Percentiles rank a stretch among this genome's conserved stretches.
These are phyloP conservation scores for Neuroterus valhalla DNA, from an alignment of 1,140 invertebrate species.

Conservation along the genomic window DNA sequence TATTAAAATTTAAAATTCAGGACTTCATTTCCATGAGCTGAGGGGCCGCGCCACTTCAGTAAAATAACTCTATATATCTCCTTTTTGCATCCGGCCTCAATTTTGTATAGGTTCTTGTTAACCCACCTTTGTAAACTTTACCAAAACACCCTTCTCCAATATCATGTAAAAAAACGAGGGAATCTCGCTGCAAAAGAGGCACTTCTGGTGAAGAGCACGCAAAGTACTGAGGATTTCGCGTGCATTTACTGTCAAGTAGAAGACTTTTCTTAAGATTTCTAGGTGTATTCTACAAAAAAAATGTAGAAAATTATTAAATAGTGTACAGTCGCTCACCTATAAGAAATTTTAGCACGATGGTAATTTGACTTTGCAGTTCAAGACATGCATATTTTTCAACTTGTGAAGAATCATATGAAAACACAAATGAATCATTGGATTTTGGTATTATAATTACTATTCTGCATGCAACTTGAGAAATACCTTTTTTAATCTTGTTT, in stretches of 20 bases:
- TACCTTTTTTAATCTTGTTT: constrained; percentile 10
- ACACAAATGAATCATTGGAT: no score
- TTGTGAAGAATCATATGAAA: no score
- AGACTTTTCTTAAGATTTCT: constrained; percentile 78
- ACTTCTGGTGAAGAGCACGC: constrained; percentile 76
- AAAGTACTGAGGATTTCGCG: constrained; percentile 86
- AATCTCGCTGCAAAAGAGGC: constrained; percentile 78
- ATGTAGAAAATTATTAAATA: constrained; percentile 14
- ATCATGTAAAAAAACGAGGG: constrained; percentile 82
- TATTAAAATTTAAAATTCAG: no score
- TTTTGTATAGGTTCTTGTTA: constrained; percentile 47
- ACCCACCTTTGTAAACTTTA: constrained; percentile 90
- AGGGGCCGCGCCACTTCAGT: no score
- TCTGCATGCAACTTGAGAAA: not conserved
- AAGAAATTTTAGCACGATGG: constrained; percentile 1
- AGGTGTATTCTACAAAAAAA: constrained; percentile 71
- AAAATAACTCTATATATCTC: no score
- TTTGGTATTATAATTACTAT: no score
- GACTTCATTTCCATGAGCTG: no score
- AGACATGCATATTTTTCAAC: not conserved
- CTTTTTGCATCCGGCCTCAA: constrained; percentile 7
- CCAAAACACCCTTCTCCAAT: constrained; percentile 94
- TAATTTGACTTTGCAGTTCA: not conserved
- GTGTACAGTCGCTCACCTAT: not conserved
- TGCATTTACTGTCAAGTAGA: constrained; percentile 83